Evolutionary conservation across 2,888 invertebrate species (phyloP), one percentile per base, ranked within the genome.

Genomic region (Graphium colonna): DNA sequence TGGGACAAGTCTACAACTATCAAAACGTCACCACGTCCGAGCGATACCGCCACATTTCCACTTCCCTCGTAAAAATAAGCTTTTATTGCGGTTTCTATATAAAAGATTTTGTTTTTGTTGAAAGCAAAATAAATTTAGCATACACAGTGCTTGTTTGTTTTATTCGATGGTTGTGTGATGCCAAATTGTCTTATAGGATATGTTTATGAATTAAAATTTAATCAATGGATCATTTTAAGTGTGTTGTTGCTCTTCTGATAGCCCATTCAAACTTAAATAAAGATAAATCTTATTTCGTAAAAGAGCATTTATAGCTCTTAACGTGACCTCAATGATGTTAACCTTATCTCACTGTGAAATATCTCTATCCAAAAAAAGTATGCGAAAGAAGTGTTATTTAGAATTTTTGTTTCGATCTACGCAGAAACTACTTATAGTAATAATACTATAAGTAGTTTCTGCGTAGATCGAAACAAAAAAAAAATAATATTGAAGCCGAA

Each of bases 1-100:
- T 73, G 75, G 64, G 73, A 73, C 79, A 76, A 77, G 74, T 75
- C 82, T 68, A 60, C 57, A 62, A 60, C 70, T 63, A 77, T 85
- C 76, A 82, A 80, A 68, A 65, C 76, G 73, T 83, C 78, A 73
- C 69, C 76, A 9, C 4, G 67, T 60, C 58, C 61, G 60, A 63
- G 69, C 64, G 62, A 62, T 63, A 71, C 59, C 51, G 50, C 56
- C 56, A 51, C 59, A 61, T 58, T 64, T 64, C 66, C 71, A 71
- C 67, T 77, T 78, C 71, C 71, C 72, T 75, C 72, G 69, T 84
- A 80, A 84, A 82, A 77, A 72, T 67, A 61, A 51, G 52, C 56
- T 71, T 79, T 77, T 75, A 79, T 69, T 64, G 60, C 57, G 42
- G 51, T 59, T 59, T 60, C 63, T 67, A 66, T 59, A 69, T 60